Conservation (phyloP, 1,140 invertebrate species). For the Trachymyrmex cornetzi region DNA sequence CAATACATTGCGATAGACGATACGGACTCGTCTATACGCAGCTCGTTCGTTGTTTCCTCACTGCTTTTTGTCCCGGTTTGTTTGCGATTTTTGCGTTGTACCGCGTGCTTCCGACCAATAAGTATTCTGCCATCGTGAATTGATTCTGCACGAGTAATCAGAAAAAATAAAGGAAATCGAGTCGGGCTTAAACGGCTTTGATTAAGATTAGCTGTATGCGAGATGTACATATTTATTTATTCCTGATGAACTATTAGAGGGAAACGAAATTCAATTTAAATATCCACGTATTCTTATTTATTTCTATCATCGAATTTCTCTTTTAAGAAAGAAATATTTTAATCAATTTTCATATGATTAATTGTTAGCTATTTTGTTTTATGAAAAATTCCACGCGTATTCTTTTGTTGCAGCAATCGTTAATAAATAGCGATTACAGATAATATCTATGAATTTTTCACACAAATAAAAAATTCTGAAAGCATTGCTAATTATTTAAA, state of each 20-base stretch:
- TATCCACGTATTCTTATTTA: background rate
- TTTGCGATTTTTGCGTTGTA: slow-evolving; percentile 41
- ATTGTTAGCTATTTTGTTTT: background rate
- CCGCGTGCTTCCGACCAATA: slow-evolving; percentile 4
- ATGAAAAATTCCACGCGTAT: background rate
- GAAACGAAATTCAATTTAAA: background rate
- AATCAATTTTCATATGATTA: background rate
- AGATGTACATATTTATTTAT: background rate
- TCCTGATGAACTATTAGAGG: background rate
- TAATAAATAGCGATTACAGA: background rate
- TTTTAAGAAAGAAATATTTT: background rate
- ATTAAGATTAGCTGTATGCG: background rate
- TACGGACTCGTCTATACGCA: slow-evolving; percentile 15
- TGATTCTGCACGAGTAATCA: slow-evolving; percentile 28
- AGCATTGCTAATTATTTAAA: background rate
- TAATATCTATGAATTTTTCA: slow-evolving; percentile 16
- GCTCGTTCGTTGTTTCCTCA: slow-evolving; percentile 20
- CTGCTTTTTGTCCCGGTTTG: slow-evolving; percentile 24
- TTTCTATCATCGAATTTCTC: background rate
- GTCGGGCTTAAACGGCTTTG: background rate
- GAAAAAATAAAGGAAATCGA: slow-evolving; percentile 23
- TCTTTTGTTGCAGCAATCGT: background rate
- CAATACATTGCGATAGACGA: slow-evolving; percentile 54
- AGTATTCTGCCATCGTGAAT: slow-evolving; percentile 15
- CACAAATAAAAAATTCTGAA: slow-evolving; percentile 8